A percentile compares a stretch with the other conserved stretches of the same genome.
Evolutionary conservation across 2,797 vertebrate species (phyloP).

Genomic region (Myotis findleyi): DNA sequence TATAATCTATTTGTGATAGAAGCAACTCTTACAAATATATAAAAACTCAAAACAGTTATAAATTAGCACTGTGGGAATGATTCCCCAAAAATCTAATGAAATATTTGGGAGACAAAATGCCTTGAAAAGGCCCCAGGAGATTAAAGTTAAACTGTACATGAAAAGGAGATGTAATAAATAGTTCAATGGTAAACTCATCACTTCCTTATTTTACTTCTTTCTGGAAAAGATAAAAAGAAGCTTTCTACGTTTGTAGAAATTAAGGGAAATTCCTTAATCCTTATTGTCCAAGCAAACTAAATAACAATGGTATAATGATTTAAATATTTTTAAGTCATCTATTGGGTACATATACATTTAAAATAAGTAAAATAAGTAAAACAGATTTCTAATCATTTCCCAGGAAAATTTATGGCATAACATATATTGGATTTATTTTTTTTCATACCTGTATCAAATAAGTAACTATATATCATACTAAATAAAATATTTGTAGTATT

Average conservation of each 20-base stretch:
- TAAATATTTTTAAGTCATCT: not conserved
- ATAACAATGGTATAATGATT: not conserved
- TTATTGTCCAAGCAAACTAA: not conserved
- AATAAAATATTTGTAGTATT: not conserved
- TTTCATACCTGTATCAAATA: not conserved
- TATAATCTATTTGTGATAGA: not conserved
- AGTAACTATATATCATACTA: not conserved
- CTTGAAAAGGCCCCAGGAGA: not conserved
- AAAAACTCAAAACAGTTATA: not conserved
- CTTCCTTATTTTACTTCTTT: not conserved
- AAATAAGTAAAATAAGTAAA: not conserved
- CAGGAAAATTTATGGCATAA: not conserved
- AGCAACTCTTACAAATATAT: not conserved
- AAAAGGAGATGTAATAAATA: not conserved
- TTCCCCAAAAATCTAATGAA: not conserved
- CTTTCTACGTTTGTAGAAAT: not conserved
- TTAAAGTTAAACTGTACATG: not conserved
- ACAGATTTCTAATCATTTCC: not conserved
- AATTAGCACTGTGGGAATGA: constrained; percentile 19
- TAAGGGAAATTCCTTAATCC: not conserved
- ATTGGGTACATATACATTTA: not conserved
- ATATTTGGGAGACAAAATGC: not conserved
- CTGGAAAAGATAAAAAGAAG: not conserved
- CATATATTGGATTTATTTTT: not conserved
- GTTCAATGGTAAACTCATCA: not conserved